Evolutionary conservation across 23 tunicate species (phyloP).

Genomic region (Halocynthia roretzi): DNA sequence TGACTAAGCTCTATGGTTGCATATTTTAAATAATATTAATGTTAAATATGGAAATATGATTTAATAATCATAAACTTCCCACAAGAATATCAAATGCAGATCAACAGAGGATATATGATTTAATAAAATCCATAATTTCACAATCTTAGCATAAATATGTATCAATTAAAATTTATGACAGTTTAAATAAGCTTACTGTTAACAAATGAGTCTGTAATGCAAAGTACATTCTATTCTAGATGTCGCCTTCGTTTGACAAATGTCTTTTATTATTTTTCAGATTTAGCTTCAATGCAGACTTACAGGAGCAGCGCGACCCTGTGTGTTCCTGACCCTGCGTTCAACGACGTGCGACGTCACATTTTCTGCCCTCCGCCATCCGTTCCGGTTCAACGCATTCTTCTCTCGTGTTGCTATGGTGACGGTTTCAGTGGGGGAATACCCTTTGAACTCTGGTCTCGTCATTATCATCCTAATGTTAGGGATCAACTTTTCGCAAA

Average conservation of each 20-base stretch:
- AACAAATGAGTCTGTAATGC: too few species aligned
- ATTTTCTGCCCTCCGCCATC: slow-evolving; percentile 47
- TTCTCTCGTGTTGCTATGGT: slow-evolving; percentile 38
- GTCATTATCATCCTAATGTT: slow-evolving; percentile 55
- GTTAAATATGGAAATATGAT: too few species aligned
- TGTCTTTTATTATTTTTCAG: not conserved
- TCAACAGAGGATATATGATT: too few species aligned
- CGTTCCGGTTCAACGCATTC: slow-evolving; percentile 43
- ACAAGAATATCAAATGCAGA: too few species aligned
- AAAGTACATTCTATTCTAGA: too few species aligned
- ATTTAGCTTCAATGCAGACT: slow-evolving; percentile 27
- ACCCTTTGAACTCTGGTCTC: slow-evolving; percentile 77
- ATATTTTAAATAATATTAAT: not conserved
- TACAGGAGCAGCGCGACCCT: slow-evolving; percentile 62
- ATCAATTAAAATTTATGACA: too few species aligned
- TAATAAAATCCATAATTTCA: too few species aligned
- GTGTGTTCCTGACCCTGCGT: slow-evolving; percentile 58
- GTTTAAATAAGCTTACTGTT: too few species aligned
- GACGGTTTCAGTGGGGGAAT: slow-evolving; percentile 49
- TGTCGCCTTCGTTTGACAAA: too few species aligned
- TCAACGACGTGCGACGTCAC: slow-evolving; percentile 39
- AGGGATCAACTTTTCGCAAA: slow-evolving; percentile 76
- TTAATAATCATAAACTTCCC: too few species aligned
- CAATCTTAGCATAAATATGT: too few species aligned
- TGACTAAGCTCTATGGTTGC: too few species aligned